Evolutionary conservation across 2,113 vertebrate genomes (phyloP).

Genomic region (Paedocypris sp.): DNA sequence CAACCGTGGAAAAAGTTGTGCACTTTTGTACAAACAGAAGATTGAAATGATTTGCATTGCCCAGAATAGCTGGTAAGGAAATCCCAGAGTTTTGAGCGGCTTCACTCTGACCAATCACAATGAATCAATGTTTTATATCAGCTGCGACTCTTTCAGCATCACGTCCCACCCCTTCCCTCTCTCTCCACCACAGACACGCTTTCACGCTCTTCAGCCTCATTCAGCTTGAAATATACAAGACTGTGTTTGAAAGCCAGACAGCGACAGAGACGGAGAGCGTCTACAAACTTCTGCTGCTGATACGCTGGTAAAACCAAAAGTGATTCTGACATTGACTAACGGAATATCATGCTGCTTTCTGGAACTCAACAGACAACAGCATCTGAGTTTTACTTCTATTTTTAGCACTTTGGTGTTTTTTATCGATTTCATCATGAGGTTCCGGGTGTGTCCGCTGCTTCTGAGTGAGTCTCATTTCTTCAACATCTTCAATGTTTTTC

Average conservation of each 20-base stretch:
- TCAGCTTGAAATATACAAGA: background rate
- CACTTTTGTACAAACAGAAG: too few relatives aligned
- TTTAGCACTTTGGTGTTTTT: background rate
- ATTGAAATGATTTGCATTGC: too few relatives aligned
- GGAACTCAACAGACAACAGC: background rate
- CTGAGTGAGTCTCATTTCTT: slow-evolving; percentile 50
- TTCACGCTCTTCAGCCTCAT: background rate
- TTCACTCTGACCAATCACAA: too few relatives aligned
- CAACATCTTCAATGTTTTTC: background rate
- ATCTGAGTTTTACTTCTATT: background rate
- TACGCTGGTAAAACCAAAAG: background rate
- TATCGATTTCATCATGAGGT: slow-evolving; percentile 39
- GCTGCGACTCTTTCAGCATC: background rate
- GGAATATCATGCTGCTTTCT: too few relatives aligned
- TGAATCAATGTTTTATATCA: background rate
- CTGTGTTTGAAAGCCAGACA: background rate
- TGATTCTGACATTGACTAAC: background rate
- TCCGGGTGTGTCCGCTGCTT: slow-evolving; percentile 36
- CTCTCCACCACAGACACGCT: background rate
- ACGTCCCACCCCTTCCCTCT: background rate
- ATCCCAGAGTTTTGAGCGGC: too few relatives aligned
- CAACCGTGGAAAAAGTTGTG: too few relatives aligned
- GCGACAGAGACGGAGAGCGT: background rate
- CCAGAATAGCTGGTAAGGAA: too few relatives aligned
- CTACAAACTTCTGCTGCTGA: background rate